phyloP scores from a whole-genome alignment of 1,140 invertebrate genomes.

The Samia ricini region DNA sequence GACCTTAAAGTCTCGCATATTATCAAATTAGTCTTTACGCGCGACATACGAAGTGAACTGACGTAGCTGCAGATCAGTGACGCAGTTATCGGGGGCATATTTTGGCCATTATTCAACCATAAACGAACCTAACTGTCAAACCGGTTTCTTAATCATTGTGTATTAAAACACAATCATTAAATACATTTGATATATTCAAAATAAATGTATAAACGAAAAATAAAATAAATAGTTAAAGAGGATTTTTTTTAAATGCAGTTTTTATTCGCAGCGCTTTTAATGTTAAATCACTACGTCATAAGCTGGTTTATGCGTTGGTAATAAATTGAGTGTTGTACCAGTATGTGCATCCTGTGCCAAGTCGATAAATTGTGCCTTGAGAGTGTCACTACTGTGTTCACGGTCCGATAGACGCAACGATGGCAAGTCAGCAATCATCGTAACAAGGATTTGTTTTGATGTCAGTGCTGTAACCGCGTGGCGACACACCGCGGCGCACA shows the following conservation, averaged over 20 bases:
- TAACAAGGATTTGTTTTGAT: constrained; percentile 42
- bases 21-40: not conserved
- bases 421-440: constrained; percentile 63
- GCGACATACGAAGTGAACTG: constrained; percentile 5
- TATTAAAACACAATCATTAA: too few relatives aligned
- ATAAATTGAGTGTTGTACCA: constrained; percentile 50
- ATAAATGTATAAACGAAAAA: too few relatives aligned
- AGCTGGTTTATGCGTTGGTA: constrained; percentile 35
- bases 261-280: not conserved
- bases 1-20: constrained; percentile 8
- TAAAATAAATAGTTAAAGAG: not conserved
- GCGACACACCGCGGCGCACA: constrained; percentile 54
- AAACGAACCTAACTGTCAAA: not conserved
- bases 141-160: too few relatives aligned
- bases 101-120: not conserved
- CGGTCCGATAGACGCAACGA: constrained; percentile 38
- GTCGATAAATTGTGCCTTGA: constrained; percentile 14
- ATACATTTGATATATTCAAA: too few relatives aligned
- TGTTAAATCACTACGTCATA: constrained; percentile 48
- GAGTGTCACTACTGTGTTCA: constrained; percentile 24
- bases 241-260: not conserved
- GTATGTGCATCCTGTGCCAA: constrained; percentile 23
- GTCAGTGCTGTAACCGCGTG: constrained; percentile 40
- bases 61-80: not conserved
- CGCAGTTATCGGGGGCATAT: not conserved